Evolutionary conservation across 2,797 vertebrate species (phyloP).

Genomic region (Prionace glauca): DNA sequence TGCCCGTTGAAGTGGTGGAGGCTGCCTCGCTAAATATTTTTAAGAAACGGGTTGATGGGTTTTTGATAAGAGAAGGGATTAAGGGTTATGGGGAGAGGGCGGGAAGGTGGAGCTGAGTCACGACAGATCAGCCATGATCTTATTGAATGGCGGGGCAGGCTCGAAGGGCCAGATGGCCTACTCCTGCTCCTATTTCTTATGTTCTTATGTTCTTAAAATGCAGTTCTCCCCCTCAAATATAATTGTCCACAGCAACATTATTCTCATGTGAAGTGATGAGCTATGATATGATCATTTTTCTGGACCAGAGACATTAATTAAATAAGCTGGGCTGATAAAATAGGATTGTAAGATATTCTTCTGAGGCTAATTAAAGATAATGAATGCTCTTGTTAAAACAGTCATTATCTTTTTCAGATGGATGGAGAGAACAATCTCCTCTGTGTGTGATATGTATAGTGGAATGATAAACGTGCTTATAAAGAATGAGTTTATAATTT

Average conservation of each 20-base stretch:
- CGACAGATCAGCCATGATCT: no score
- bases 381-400: neutral
- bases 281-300: neutral
- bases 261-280: no score
- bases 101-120: no score
- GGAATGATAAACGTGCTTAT: neutral
- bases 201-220: no score
- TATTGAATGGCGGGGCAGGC: no score
- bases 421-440: neutral
- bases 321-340: neutral
- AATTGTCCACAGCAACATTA: neutral
- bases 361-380: conserved; percentile 23
- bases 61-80: no score
- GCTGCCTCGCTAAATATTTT: no score
- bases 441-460: neutral
- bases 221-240: neutral
- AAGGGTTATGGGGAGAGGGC: no score
- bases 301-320: neutral
- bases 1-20: no score
- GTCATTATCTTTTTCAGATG: conserved; percentile 9
- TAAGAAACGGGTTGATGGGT: no score
- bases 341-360: conserved; percentile 17
- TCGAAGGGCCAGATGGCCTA: no score
- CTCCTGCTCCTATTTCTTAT: no score
- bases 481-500: neutral